phyloP scores from a whole-genome alignment of 2,797 vertebrate genomes.

The Psittacula derbiana region DNA sequence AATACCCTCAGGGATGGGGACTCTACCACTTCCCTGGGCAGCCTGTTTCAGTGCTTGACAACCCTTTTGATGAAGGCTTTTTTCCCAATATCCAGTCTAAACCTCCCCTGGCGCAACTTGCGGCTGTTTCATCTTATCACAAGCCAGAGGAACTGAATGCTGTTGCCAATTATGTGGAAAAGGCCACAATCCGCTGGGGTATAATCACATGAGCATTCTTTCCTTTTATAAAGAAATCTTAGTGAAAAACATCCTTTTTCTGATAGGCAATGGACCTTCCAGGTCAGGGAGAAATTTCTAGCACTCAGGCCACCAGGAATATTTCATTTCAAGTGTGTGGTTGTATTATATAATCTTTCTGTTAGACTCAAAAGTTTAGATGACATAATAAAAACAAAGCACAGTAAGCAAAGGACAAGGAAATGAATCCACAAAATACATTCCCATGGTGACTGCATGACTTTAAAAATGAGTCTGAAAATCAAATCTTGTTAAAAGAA shows the following conservation, averaged over 20 bases:
- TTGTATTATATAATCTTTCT: neutral
- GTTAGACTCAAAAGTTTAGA: neutral
- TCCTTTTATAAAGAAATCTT: neutral
- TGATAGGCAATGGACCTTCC: neutral
- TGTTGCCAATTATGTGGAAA: neutral
- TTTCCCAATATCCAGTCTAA: too few relatives aligned
- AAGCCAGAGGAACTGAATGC: neutral
- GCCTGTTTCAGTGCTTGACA: too few relatives aligned
- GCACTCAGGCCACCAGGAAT: neutral
- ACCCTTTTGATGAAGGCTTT: too few relatives aligned
- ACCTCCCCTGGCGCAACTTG: neutral
- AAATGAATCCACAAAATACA: neutral
- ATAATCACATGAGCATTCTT: neutral
- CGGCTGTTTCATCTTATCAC: neutral
- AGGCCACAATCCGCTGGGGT: neutral
- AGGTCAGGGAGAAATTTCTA: neutral
- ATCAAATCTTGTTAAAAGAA: neutral
- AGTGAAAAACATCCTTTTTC: neutral
- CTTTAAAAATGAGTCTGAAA: neutral
- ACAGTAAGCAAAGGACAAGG: neutral
- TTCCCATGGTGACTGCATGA: neutral
- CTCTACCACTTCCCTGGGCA: too few relatives aligned
- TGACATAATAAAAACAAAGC: neutral
- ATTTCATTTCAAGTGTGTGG: neutral
- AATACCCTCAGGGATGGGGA: too few relatives aligned